phyloP scores from a whole-genome alignment of 2,888 invertebrate genomes.

The Netelia inedita region DNA sequence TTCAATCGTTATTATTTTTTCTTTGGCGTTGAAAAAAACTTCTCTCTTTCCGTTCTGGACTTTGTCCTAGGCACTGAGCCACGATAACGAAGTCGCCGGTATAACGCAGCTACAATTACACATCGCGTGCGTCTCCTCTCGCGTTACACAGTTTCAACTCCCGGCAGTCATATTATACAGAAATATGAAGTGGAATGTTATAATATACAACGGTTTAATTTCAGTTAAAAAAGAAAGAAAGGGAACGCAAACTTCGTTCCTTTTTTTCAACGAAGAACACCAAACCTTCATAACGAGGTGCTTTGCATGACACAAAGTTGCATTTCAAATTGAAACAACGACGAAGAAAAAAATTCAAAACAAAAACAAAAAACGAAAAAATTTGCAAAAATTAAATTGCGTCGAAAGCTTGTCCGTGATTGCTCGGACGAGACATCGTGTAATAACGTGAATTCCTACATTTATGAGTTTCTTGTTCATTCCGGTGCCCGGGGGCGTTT shows the following conservation, averaged over 20 bases:
- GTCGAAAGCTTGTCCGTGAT: neutral
- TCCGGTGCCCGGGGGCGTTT: slow-evolving; percentile 24
- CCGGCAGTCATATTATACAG: slow-evolving; percentile 24
- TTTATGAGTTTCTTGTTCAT: neutral
- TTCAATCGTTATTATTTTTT: neutral
- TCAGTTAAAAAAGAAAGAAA: neutral
- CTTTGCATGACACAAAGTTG: neutral
- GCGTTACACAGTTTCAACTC: slow-evolving; percentile 11
- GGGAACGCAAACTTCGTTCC: slow-evolving; percentile 1
- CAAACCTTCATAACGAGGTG: neutral
- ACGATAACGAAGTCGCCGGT: slow-evolving; percentile 25
- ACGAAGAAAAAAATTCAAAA: neutral
- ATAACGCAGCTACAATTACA: slow-evolving; percentile 39
- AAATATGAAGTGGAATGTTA: slow-evolving; percentile 18
- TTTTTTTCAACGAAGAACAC: slow-evolving; percentile 1
- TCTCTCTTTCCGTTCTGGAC: slow-evolving; percentile 25
- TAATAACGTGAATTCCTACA: neutral
- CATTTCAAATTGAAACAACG: neutral
- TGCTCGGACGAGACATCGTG: neutral
- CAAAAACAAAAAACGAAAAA: neutral
- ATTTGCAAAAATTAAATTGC: neutral
- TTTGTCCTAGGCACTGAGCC: slow-evolving; percentile 25
- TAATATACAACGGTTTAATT: neutral
- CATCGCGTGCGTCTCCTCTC: slow-evolving; percentile 8
- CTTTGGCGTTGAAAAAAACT: neutral